phyloP scores from a whole-genome alignment of 1,140 invertebrate species.

The Potamilus streckersoni region DNA sequence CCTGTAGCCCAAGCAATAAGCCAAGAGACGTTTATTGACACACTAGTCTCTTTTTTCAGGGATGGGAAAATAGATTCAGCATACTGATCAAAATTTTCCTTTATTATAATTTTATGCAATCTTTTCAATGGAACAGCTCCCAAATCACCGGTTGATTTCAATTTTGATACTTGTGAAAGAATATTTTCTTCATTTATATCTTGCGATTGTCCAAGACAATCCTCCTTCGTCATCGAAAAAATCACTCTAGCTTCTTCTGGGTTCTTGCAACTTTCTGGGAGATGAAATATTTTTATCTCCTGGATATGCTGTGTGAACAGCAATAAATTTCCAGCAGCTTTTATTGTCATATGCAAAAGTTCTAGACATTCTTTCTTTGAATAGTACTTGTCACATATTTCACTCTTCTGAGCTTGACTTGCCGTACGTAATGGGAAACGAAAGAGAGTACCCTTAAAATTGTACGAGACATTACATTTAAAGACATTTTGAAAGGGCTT shows the following conservation, averaged over 20 bases:
- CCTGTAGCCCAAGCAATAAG: conserved; percentile 5
- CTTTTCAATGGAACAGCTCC: neutral
- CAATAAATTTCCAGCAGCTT: conserved; percentile 46
- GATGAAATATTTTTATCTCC: conserved; percentile 46
- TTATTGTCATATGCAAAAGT: conserved; percentile 45
- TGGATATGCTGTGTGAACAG: conserved; percentile 59
- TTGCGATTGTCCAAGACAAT: no score
- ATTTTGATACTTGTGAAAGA: no score
- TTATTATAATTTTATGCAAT: no score
- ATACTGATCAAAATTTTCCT: neutral
- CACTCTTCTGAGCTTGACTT: conserved; percentile 44
- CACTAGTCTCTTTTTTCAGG: neutral
- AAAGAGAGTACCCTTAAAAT: conserved; percentile 58
- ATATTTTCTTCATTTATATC: no score
- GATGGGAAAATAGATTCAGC: neutral
- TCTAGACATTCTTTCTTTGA: conserved; percentile 37
- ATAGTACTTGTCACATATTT: conserved; percentile 50
- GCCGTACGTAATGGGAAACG: conserved; percentile 55
- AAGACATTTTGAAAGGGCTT: conserved; percentile 53
- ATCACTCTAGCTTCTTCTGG: conserved; percentile 13
- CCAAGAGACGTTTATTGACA: neutral
- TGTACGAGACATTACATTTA: conserved; percentile 31
- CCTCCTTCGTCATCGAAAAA: conserved; percentile 18
- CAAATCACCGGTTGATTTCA: neutral
- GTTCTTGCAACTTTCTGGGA: conserved; percentile 24